Evolutionary conservation across 2,797 vertebrate genomes (phyloP), one percentile per base, ranked within the genome.

Genomic region (Syngnathus rostellatus): DNA sequence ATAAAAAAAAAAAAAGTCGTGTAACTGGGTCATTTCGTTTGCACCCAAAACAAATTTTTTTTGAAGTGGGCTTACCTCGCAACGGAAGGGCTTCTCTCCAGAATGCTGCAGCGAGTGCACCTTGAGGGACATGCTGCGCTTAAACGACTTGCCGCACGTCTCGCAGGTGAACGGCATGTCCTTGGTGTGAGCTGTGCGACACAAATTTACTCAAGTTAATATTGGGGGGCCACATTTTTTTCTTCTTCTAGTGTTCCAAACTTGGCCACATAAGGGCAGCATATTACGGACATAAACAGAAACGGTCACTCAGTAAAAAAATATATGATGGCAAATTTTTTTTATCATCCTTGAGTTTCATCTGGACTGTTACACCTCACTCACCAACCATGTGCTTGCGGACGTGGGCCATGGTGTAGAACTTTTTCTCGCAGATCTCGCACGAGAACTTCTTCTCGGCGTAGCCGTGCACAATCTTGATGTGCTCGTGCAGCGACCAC

Each of bases 161-260:
- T 99, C 97, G 77, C 97, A 98, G 62, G 97, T 99, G 74, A 98
- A 99, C 0, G 96, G 97, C 97, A 98, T 98, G 86, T 99, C 97
- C 88, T 99, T 98, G 0, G 96, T 98, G 88, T 99, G 96, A 81
- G 97, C 96, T 98, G 25, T 37, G 41, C n/a, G 31, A 31, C 31
- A 31, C 31, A 31, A 31, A 25, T 25, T 25, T 25, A 25, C 25
- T 25, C 25, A 25, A 25, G 25, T 25, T 25, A 25, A 25, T 25
- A 25, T 25, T 25, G 25, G 25, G 25, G 25, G 2, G 25, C 25
- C 25, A 25, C 25, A 25, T 25, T 31, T 31, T 31, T 2, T 31
- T 31, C 40, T 41, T 1, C 40, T 41, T 41, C 10, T 41, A 9
- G 8, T 41, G 8, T 41, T 41, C 40, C 11, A 2, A 31, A 2